phyloP scores from a whole-genome alignment of 1,140 invertebrate species.

The Patella vulgata region DNA sequence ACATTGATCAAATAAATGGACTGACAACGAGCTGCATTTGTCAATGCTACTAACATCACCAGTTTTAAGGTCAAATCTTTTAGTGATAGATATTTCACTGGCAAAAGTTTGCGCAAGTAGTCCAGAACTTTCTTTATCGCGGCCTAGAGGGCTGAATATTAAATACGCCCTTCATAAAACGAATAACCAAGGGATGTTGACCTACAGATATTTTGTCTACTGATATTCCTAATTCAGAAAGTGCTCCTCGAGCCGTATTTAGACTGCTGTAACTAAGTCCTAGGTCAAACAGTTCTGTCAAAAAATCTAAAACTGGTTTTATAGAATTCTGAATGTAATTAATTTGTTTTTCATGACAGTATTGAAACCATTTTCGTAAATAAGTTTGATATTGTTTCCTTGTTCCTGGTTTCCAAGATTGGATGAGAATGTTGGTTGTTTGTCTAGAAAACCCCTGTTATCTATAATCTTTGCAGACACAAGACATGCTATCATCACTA shows the following conservation, averaged over 20 bases:
- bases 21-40: conserved; percentile 13
- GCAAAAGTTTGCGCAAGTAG: conserved; percentile 10
- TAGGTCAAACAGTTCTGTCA: conserved; percentile 10
- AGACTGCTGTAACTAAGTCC: conserved; percentile 24
- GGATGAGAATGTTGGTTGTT: conserved; percentile 17
- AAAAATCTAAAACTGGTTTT: conserved; percentile 16
- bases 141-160: conserved; percentile 17
- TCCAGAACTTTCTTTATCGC: conserved; percentile 11
- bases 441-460: conserved; percentile 19
- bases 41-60: conserved; percentile 15
- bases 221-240: conserved; percentile 9
- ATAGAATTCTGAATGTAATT: conserved; percentile 10
- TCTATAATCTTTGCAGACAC: conserved; percentile 16
- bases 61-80: conserved; percentile 23
- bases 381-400: conserved; percentile 26
- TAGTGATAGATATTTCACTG: conserved; percentile 7
- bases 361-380: conserved; percentile 22
- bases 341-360: conserved; percentile 13
- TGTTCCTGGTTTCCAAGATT: conserved; percentile 24
- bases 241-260: conserved; percentile 25
- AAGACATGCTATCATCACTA: conserved; percentile 12
- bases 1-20: conserved; percentile 19
- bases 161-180: conserved; percentile 25
- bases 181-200: conserved; percentile 11
- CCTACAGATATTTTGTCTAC: conserved; percentile 8